Percentiles rank a stretch among this genome's conserved stretches.
Evolutionary conservation across 1,140 invertebrate genomes (phyloP).

Genomic region (Drosophila neocordata): DNA sequence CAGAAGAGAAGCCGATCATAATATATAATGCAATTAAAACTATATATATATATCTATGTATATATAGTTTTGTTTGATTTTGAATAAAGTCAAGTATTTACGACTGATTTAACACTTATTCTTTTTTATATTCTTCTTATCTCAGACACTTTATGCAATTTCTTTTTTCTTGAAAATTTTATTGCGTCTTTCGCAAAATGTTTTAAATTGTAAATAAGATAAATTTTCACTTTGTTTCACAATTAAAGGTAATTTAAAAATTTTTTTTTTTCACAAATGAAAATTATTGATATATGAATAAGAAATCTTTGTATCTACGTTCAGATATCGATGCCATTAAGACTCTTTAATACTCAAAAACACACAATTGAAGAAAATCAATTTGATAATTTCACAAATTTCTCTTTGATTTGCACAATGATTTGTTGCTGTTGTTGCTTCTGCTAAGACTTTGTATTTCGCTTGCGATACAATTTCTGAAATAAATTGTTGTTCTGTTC

Average conservation of each 20-base stretch:
- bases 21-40: slow-evolving; percentile 46
- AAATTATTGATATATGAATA: slow-evolving; percentile 75
- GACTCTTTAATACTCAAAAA: slow-evolving; percentile 26
- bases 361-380: slow-evolving; percentile 14
- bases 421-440: slow-evolving; percentile 37
- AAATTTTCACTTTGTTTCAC: slow-evolving; percentile 38
- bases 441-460: background rate
- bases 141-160: slow-evolving; percentile 45
- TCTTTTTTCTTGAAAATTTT: slow-evolving; percentile 2
- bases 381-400: slow-evolving; percentile 60
- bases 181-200: slow-evolving; percentile 64
- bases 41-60: slow-evolving; percentile 21
- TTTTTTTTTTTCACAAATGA: slow-evolving; percentile 38
- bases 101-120: slow-evolving; percentile 6
- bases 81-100: slow-evolving; percentile 6
- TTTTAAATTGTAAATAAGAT: slow-evolving; percentile 24
- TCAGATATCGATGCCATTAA: slow-evolving; percentile 78
- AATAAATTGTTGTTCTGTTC: slow-evolving; percentile 66
- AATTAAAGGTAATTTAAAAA: slow-evolving; percentile 18
- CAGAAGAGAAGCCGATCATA: slow-evolving; percentile 59
- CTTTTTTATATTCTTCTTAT: slow-evolving; percentile 55
- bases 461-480: slow-evolving; percentile 37
- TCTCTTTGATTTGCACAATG: slow-evolving; percentile 51
- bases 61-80: slow-evolving; percentile 12
- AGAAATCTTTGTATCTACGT: slow-evolving; percentile 70